Conservation (phyloP, 2,113 vertebrate genomes). For the Numida meleagris region DNA sequence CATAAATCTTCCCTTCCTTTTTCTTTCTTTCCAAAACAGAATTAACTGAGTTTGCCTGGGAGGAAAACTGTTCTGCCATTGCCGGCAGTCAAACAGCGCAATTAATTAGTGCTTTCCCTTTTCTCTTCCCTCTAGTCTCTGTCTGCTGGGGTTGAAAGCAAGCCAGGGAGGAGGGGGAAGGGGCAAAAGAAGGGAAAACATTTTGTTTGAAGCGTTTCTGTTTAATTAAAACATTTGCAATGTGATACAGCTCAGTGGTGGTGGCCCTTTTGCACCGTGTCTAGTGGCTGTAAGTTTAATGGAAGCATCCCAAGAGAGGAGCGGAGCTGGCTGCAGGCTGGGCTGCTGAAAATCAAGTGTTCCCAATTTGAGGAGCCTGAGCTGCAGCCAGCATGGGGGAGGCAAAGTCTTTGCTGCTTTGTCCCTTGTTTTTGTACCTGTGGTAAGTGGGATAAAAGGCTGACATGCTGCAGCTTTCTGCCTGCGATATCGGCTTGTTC, state of each 20-base stretch:
- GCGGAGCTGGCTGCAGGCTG: not conserved
- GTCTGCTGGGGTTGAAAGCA: slow-evolving; percentile 14
- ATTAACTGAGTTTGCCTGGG: slow-evolving; percentile 59
- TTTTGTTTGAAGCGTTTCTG: not conserved
- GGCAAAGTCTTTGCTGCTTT: not conserved
- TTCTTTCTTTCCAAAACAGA: slow-evolving; percentile 58
- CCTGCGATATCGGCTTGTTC: not conserved
- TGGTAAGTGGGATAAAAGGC: not conserved
- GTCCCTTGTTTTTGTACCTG: not conserved
- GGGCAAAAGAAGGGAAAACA: not conserved
- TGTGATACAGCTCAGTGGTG: not conserved
- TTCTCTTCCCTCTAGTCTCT: slow-evolving; percentile 25
- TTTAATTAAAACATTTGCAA: slow-evolving; percentile 1
- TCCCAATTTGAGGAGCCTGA: not conserved
- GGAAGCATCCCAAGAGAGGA: not conserved
- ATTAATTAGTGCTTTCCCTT: slow-evolving; percentile 67
- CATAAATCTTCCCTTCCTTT: slow-evolving; percentile 71
- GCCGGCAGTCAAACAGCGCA: slow-evolving; percentile 52
- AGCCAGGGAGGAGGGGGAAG: not conserved
- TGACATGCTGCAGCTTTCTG: accelerated
- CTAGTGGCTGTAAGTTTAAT: not conserved
- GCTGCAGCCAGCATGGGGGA: not conserved
- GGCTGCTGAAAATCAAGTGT: not conserved
- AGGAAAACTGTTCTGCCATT: slow-evolving; percentile 51
- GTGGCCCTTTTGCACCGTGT: not conserved